Evolutionary conservation across 2,888 invertebrate genomes (phyloP), one percentile per base, ranked within the genome.

Genomic region (Norana najaformis): DNA sequence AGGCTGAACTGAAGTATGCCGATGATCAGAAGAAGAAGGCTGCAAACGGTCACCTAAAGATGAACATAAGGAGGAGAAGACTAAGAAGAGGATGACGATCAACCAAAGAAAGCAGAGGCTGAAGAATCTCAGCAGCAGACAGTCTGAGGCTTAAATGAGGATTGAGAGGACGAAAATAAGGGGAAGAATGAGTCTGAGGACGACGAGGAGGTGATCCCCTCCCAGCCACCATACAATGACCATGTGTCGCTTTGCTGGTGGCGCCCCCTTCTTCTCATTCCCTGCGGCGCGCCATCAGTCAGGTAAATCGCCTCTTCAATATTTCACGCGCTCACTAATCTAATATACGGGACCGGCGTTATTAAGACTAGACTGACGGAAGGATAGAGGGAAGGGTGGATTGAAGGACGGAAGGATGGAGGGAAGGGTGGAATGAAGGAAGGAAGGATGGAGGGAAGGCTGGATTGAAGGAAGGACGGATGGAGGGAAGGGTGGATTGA

Each of bases 281-380:
- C 69, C 53, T n/a, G 18, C n/a, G n/a, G n/a, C n/a, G 69, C 16
- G n/a, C 35, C 85, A 4, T 85, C 23, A 36, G 85, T 85, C 85
- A 85, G 34, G 18, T 85, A 37, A 85, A 85, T 37, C 35, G 85
- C 37, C 37, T 85, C 85, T 37, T 37, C 37, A 37, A 37, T 37
- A 85, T 36, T 85, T 85, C 85, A 37, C 85, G 85, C 85, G 35
- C 36, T 16, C 85, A 36, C 85, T 85, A 37, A 85, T 85, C 85
- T 85, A 85, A 85, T 85, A 85, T 69, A n/a, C 30, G 69, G 69
- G 69, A 69, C 69, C n/a, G 69, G 69, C 11, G 69, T 69, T 69
- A 69, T 69, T 69, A 69, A 69, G 69, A 69, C 69, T 35, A n/a
- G 36, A 85, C 85, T 13, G 85, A 36, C 85, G 35, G 83, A 83